Evolutionary conservation across 2,113 vertebrate species (phyloP).

Genomic region (Zosterops japonicus): DNA sequence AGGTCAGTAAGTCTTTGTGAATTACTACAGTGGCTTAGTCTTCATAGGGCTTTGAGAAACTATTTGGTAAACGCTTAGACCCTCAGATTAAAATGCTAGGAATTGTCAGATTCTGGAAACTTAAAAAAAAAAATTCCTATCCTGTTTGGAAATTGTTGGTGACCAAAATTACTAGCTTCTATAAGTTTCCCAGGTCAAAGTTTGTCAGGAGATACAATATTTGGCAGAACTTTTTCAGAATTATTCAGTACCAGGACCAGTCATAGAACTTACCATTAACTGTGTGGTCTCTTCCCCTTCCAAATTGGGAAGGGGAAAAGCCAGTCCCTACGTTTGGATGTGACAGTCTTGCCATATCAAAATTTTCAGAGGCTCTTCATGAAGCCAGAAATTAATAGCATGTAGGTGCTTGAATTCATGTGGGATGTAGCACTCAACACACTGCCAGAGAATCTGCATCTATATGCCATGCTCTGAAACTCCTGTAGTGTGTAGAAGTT

Average conservation of each 20-base stretch:
- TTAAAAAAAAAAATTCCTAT: not conserved
- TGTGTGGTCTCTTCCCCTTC: not conserved
- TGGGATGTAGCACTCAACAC: not conserved
- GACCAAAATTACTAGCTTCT: not conserved
- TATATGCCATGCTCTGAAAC: not conserved
- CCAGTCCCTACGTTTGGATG: not conserved
- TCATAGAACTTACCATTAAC: not conserved
- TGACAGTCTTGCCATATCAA: not conserved
- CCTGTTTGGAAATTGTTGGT: not conserved
- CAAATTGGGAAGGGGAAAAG: not conserved
- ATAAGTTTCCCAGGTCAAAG: not conserved
- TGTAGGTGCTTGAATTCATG: not conserved
- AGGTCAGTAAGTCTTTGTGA: not conserved
- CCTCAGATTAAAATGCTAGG: not conserved
- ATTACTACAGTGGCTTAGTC: not conserved
- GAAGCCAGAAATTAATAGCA: not conserved
- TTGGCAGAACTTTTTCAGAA: not conserved
- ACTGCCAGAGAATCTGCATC: not conserved
- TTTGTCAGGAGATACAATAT: not conserved
- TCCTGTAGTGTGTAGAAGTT: not conserved
- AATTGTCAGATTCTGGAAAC: not conserved
- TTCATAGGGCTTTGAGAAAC: not conserved
- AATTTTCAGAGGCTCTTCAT: not conserved
- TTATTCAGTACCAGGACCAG: not conserved
- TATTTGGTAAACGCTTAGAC: not conserved